phyloP scores from a whole-genome alignment of 2,113 vertebrate genomes.

The Camarhynchus parvulus region DNA sequence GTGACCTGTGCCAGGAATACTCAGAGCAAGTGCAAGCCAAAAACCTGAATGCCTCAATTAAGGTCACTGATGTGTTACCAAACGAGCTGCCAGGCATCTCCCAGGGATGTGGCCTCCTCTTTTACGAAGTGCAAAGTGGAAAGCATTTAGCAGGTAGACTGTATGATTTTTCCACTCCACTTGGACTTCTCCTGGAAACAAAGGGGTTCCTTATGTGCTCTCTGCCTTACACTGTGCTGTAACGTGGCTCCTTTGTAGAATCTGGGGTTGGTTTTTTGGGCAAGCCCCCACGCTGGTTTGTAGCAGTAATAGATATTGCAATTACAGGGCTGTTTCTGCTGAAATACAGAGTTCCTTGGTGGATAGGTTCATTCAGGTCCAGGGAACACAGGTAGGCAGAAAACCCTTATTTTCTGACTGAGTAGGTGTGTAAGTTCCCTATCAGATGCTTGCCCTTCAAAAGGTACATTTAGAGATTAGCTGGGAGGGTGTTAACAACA shows the following conservation, averaged over 20 bases:
- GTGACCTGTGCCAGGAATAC: not conserved
- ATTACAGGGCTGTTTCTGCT: not conserved
- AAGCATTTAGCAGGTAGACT: slow-evolving; percentile 40
- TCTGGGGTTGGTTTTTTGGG: not conserved
- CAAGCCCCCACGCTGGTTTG: not conserved
- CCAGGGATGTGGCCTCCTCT: not conserved
- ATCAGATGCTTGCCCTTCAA: not conserved
- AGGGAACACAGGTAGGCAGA: not conserved
- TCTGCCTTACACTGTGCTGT: not conserved
- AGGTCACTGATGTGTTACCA: rapidly evolving
- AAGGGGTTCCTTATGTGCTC: slow-evolving; percentile 1
- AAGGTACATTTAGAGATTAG: not conserved
- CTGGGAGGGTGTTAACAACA: not conserved
- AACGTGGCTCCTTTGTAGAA: not conserved
- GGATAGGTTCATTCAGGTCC: not conserved
- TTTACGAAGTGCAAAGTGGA: slow-evolving; percentile 20
- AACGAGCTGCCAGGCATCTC: not conserved
- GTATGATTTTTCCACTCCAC: not conserved
- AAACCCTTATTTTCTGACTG: not conserved
- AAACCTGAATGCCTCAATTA: not conserved
- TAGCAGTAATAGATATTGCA: not conserved
- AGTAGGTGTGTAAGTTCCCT: not conserved
- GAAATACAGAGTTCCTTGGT: rapidly evolving
- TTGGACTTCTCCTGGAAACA: not conserved
- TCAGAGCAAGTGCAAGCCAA: not conserved